Base-by-base conservation (phyloP, 2,888 invertebrate species). In the Proisotoma minuta region DNA sequence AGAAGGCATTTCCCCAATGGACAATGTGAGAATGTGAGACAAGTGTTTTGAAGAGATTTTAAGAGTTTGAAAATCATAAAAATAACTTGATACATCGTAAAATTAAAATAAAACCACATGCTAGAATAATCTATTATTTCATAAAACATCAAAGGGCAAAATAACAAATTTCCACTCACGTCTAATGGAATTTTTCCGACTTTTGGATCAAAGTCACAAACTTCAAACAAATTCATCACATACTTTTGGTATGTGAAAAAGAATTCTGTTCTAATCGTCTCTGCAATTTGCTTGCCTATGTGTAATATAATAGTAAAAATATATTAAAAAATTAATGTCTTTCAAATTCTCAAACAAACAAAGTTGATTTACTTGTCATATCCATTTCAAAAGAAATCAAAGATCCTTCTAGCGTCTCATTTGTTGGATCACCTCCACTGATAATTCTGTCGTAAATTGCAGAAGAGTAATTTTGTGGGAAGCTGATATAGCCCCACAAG, bases 191-290 rank as follows among this genome's bases (percentile, higher is more conserved):
- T 59, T 57, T 68, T 57, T n/a, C 92, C 93, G 28, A 93, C 81
- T 75, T 88, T 88, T 1, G 91, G 87, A 80, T 92, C 93, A 77
- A 87, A 85, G 1, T 85, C 82, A 76, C 91, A 90, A 4, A 84
- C 82, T 20, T 80, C 78, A 2, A 95, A 79, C 57, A 92, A 78
- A 60, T 85, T 83, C 81, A 81, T 79, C 10, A 91, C 88, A 76
- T 94, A 95, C 77, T 87, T 87, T 76, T 92, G 83, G 78, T 93
- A 95, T 0, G 91, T 86, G 76, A 88, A 83, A 77, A 92, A 88
- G 66, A 95, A 83, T 76, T 91, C 89, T 63, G 91, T 80, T 78
- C 91, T 89, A 50, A 95, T 81, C 82, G 92, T 89, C 74, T 93
- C 83, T 0, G 91, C 90, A 74, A 95, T 91, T 81, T 94, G 93